Evolutionary conservation across 2,888 invertebrate genomes (phyloP), one percentile per base, ranked within the genome.

Genomic region (Saturnia japonica): DNA sequence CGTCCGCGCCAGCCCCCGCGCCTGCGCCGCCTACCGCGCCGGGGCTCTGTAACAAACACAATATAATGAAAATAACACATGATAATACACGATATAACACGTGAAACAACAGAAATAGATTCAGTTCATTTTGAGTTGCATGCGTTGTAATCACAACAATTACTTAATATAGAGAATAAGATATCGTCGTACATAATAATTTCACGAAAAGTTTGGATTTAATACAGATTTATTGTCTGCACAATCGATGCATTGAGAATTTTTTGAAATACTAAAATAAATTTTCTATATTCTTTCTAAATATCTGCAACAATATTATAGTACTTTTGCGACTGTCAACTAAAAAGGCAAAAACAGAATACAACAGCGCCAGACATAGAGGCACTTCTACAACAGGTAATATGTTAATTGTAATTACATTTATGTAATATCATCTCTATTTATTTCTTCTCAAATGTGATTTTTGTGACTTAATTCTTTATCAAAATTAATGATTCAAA

Each of bases 1-100:
- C 97, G 68, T 97, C 96, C 68, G 95, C 95, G 74, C 95, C 94
- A 22, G 88, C 93, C 76, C 96, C 96, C 28, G 91, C 93, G 76
- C 96, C 96, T 28, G 91, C 83, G 69, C 91, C 92, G 82, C 88
- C 92, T 72, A 91, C 90, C 69, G 91, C 92, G 76, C 93, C 93
- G 80, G 96, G 96, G 90, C 96, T 96, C 96, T 96, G 91, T 11
- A 79, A 84, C 75, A 81, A 84, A 12, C 8, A 22, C 47, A 69
- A 11, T 28, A 42, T 0, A 69, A 6, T 34, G 6, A 2, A 4
- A 4, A 34, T 2, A 4, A 69, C 19, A 34, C 28, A 43, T 67
- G 42, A 28, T n/a, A n/a, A n/a, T n/a, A n/a, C n/a, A n/a, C n/a
- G n/a, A n/a, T n/a, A 11, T 3, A 11, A 54, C 11, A 22, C 9